Percentiles rank a stretch among this genome's conserved stretches.
These are phyloP conservation scores for Chironomus striatipennis DNA, from an alignment of 1,140 invertebrate genomes.

Conservation along the genomic window DNA sequence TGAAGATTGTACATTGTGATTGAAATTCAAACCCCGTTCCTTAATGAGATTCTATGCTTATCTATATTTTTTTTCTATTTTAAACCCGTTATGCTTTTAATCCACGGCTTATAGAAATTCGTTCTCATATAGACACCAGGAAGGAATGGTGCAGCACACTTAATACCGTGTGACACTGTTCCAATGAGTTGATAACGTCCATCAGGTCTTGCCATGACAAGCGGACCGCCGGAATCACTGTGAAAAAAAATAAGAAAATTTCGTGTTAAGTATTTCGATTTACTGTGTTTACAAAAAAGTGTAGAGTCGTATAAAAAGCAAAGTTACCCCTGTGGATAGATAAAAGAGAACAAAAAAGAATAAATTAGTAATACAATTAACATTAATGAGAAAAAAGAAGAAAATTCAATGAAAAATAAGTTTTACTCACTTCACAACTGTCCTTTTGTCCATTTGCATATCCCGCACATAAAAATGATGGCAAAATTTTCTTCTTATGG, in stretches of 20 bases:
- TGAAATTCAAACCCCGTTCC: not conserved
- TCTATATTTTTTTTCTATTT: constrained; percentile 41
- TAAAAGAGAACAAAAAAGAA: constrained; percentile 26
- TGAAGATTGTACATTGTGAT: constrained; percentile 1
- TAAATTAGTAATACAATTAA: constrained; percentile 10
- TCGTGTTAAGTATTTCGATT: not conserved
- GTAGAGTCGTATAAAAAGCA: no score
- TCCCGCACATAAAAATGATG: constrained; percentile 88
- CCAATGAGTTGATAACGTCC: constrained; percentile 84
- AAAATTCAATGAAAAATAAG: not conserved
- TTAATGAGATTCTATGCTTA: not conserved
- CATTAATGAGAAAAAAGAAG: constrained; percentile 17
- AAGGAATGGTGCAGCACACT: constrained; percentile 82
- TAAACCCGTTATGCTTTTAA: constrained; percentile 73
- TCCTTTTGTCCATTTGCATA: constrained; percentile 88
- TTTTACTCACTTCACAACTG: constrained; percentile 74
- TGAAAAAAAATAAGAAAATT: constrained; percentile 40
- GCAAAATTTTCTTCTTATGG: constrained; percentile 76
- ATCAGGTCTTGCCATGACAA: constrained; percentile 73
- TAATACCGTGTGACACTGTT: constrained; percentile 91
- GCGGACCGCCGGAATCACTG: constrained; percentile 90
- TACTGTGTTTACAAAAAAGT: no score
- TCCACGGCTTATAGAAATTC: constrained; percentile 83
- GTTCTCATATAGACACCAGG: constrained; percentile 91
- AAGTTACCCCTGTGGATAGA: not conserved